A percentile compares a stretch with the other conserved stretches of the same genome.
These are phyloP conservation scores for Anguilla megastoma DNA, from an alignment of 2,797 vertebrate species.

Conservation along the genomic window DNA sequence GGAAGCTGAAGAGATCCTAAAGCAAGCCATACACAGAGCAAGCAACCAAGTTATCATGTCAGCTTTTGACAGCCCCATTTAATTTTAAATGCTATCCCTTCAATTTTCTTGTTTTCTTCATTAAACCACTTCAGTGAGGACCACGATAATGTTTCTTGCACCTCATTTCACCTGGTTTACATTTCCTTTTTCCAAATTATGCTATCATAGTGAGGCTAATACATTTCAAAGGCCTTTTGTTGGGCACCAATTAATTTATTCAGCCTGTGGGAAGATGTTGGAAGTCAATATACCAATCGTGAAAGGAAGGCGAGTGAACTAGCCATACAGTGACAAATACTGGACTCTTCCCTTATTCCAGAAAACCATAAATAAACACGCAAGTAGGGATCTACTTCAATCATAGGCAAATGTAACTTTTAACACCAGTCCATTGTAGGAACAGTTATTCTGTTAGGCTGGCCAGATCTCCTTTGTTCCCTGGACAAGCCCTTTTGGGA, in stretches of 20 bases:
- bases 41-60: background rate
- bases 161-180: background rate
- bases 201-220: background rate
- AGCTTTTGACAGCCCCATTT: background rate
- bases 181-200: background rate
- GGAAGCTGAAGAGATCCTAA: background rate
- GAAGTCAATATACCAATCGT: background rate
- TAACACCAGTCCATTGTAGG: background rate
- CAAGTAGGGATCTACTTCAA: background rate
- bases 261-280: background rate
- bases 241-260: background rate
- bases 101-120: background rate
- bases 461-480: no score
- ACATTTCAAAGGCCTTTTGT: background rate
- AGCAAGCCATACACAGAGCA: background rate
- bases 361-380: background rate
- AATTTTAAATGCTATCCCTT: background rate
- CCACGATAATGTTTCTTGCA: background rate
- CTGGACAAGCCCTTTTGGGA: background rate
- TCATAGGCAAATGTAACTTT: background rate
- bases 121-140: background rate
- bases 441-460: no score
- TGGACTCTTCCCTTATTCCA: background rate
- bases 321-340: background rate
- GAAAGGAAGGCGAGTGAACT: background rate